Percentiles rank a stretch among this genome's conserved stretches.
phyloP scores from a whole-genome alignment of 2,797 vertebrate species.

The Cyclopterus lumpus region DNA sequence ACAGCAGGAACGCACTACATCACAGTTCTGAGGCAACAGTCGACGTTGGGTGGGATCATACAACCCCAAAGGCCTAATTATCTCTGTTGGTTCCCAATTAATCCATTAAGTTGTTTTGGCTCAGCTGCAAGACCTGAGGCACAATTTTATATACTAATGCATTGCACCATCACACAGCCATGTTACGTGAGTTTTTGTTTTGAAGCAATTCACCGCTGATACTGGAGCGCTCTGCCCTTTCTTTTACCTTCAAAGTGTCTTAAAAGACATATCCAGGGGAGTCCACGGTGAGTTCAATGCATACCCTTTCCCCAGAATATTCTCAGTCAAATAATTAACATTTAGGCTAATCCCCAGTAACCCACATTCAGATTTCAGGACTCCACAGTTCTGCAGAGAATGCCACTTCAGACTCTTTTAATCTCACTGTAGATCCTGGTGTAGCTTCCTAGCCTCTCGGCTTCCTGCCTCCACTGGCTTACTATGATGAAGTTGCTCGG shows the following conservation, averaged over 20 bases:
- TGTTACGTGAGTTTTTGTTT: conserved; percentile 66
- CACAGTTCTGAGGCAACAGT: conserved; percentile 88
- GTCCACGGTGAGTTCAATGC: conserved; percentile 17
- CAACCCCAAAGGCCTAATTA: conserved; percentile 97
- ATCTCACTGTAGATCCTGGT: conserved; percentile 34
- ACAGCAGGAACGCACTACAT: conserved; percentile 85
- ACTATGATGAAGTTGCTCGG: conserved; percentile 67
- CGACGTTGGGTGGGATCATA: conserved; percentile 93
- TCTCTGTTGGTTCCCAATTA: conserved; percentile 96
- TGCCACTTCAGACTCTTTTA: conserved; percentile 19
- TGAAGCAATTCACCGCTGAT: conserved; percentile 16
- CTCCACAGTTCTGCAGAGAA: conserved; percentile 18
- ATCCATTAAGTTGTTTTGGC: conserved; percentile 95
- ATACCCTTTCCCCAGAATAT: conserved; percentile 8
- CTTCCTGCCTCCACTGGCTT: conserved; percentile 56
- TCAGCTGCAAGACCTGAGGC: conserved; percentile 89
- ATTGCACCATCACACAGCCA: conserved; percentile 67
- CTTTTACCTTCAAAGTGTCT: conserved; percentile 45
- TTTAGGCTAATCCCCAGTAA: conserved; percentile 34
- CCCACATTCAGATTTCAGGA: conserved; percentile 32
- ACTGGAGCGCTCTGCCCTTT: conserved; percentile 28
- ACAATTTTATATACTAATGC: conserved; percentile 75
- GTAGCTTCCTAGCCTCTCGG: conserved; percentile 22
- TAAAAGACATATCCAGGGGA: conserved; percentile 14
- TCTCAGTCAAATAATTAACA: conserved; percentile 35